phyloP scores from a whole-genome alignment of 2,888 invertebrate species.

The Orthosia incerta region DNA sequence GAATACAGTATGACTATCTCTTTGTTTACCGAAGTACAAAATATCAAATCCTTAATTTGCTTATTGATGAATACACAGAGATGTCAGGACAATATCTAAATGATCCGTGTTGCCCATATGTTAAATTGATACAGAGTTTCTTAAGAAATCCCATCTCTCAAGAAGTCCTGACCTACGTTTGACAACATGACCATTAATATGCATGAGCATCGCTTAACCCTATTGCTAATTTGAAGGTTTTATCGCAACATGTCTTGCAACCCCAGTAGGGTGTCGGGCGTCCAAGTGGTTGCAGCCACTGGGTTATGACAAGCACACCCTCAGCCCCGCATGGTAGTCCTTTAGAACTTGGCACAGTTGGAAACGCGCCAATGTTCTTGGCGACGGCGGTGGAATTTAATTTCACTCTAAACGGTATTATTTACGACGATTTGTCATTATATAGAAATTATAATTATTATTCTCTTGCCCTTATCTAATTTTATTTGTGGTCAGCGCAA shows the following conservation, averaged over 20 bases:
- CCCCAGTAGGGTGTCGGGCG: neutral
- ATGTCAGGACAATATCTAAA: neutral
- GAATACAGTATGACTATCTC: neutral
- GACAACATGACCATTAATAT: neutral
- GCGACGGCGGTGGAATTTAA: neutral
- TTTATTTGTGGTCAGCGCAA: too few species aligned
- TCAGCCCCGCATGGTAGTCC: neutral
- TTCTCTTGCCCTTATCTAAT: too few species aligned
- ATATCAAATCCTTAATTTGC: neutral
- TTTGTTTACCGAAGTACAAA: neutral
- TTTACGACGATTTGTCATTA: neutral
- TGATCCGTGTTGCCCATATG: neutral
- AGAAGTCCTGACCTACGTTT: neutral
- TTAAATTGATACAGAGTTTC: neutral
- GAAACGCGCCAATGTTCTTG: neutral
- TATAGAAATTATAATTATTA: neutral
- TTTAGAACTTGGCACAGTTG: slow-evolving; percentile 13
- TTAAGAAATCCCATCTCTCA: neutral
- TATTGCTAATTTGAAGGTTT: neutral
- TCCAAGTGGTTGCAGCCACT: neutral
- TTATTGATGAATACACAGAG: neutral
- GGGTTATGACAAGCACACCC: neutral
- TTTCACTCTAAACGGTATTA: neutral
- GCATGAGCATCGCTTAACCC: neutral
- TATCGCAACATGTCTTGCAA: neutral